phyloP scores from a whole-genome alignment of 92 coral and sea anemone species.

The Porites cylindrica region DNA sequence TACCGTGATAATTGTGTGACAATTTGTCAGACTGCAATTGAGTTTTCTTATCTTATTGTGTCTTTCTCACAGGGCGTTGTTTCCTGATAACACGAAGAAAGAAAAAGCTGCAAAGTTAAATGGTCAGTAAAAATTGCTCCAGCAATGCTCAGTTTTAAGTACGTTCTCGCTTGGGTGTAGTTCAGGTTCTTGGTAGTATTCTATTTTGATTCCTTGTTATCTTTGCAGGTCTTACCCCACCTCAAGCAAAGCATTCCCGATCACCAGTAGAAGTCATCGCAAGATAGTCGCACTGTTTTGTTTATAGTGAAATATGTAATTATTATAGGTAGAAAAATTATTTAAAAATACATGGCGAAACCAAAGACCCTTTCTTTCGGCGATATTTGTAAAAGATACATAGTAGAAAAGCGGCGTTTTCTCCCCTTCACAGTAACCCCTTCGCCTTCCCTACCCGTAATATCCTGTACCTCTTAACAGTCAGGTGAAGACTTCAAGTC shows the following conservation, averaged over 20 bases:
- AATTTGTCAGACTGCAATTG: background rate
- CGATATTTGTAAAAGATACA: too few species aligned
- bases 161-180: background rate
- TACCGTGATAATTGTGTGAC: too few species aligned
- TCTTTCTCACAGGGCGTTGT: slow-evolving; percentile 68
- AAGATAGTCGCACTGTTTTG: background rate
- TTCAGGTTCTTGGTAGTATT: background rate
- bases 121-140: slow-evolving; percentile 35
- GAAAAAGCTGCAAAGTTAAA: slow-evolving; percentile 37
- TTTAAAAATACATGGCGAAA: background rate
- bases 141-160: background rate
- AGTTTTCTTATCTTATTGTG: background rate
- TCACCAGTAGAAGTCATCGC: slow-evolving; percentile 28
- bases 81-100: slow-evolving; percentile 74
- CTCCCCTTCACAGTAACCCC: too few species aligned
- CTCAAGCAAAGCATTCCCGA: slow-evolving; percentile 29
- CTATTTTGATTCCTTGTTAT: background rate
- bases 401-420: too few species aligned
- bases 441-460: too few species aligned
- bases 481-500: too few species aligned
- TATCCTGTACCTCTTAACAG: too few species aligned
- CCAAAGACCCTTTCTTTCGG: background rate
- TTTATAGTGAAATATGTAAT: background rate
- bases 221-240: slow-evolving; percentile 43
- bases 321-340: background rate